Evolutionary conservation across 2,888 invertebrate species (phyloP).

Genomic region (Diplolepis rosae): DNA sequence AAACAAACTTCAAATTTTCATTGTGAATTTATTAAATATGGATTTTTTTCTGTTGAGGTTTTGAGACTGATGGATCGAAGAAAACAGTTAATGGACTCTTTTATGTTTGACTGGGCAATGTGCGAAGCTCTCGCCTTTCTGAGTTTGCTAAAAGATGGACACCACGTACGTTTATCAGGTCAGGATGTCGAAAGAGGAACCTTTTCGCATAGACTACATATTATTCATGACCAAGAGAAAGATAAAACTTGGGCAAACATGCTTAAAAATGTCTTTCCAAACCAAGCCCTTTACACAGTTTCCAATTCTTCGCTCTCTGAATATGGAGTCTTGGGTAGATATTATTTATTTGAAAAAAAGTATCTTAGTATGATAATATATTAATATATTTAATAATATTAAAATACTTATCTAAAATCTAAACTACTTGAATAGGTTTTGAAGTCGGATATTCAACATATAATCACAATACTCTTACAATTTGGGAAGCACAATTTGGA

Average conservation of each 20-base stretch:
- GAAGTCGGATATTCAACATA: constrained; percentile 29
- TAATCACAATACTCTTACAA: constrained; percentile 31
- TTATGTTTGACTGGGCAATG: constrained; percentile 40
- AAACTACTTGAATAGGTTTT: constrained; percentile 38
- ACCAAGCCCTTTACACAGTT: too few relatives aligned
- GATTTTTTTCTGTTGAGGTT: too few relatives aligned
- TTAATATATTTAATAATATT: too few relatives aligned
- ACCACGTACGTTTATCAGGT: constrained; percentile 36
- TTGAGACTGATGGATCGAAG: too few relatives aligned
- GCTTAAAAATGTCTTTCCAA: too few relatives aligned
- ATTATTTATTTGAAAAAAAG: too few relatives aligned
- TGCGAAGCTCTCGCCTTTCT: constrained; percentile 35
- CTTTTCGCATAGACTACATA: constrained; percentile 34
- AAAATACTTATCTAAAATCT: too few relatives aligned
- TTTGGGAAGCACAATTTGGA: constrained; percentile 40
- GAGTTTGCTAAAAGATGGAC: constrained; percentile 34
- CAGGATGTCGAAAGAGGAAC: constrained; percentile 36
- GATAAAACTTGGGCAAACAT: constrained; percentile 34
- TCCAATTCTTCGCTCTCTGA: constrained; percentile 35
- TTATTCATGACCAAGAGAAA: constrained; percentile 34
- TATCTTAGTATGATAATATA: too few relatives aligned
- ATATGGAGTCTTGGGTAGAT: constrained; percentile 34
- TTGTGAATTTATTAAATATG: too few relatives aligned
- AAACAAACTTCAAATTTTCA: too few relatives aligned
- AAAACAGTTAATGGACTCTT: too few relatives aligned